A percentile compares a stretch with the other conserved stretches of the same genome.
phyloP scores from a whole-genome alignment of 1,140 invertebrate genomes.

The Metaphire vulgaris region DNA sequence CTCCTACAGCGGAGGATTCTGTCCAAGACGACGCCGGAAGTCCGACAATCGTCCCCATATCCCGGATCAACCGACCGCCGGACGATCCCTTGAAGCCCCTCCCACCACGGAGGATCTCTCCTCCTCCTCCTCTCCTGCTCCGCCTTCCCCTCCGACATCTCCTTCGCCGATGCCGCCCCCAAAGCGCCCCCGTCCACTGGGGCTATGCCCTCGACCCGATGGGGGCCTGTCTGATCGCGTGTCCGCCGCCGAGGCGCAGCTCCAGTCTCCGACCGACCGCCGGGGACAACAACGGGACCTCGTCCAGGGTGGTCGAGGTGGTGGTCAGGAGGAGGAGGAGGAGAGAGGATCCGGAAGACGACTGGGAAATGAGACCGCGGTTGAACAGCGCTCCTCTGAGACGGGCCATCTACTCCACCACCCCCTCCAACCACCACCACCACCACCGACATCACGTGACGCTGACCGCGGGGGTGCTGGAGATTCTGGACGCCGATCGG shows the following conservation, averaged over 20 bases:
- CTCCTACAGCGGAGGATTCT: background rate
- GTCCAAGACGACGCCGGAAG: background rate
- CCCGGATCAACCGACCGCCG: background rate
- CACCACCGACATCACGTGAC: too few species aligned
- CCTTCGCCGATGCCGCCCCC: background rate
- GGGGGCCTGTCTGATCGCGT: background rate
- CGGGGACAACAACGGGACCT: background rate
- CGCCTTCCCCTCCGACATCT: too few species aligned
- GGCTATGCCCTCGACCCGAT: too few species aligned
- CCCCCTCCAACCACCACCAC: background rate
- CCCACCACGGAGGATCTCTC: background rate
- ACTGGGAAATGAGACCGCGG: slow-evolving; percentile 1
- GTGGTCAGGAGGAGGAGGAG: background rate
- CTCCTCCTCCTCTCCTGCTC: background rate
- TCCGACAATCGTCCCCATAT: background rate
- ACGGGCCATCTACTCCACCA: background rate
- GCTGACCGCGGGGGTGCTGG: background rate
- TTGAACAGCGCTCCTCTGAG: background rate
- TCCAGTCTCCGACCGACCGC: background rate
- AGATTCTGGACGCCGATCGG: background rate
- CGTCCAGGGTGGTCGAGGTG: background rate
- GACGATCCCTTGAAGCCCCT: background rate
- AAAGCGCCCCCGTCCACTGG: background rate
- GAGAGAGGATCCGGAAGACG: background rate
- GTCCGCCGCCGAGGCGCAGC: too few species aligned